Conservation (phyloP, 2,888 invertebrate genomes). For the Eupithecia subumbrata region DNA sequence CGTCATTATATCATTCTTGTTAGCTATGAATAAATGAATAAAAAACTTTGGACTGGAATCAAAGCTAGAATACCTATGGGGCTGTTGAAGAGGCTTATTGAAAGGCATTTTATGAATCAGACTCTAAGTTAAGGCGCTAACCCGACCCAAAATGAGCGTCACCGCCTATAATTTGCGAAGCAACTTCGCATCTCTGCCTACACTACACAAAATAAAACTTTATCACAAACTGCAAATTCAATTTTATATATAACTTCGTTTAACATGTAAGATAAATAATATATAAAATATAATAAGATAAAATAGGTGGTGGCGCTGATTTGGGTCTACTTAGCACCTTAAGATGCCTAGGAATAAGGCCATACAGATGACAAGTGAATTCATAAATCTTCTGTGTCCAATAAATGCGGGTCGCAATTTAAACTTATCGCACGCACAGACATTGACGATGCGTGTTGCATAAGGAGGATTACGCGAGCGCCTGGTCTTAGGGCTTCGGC, state of each 20-base stretch:
- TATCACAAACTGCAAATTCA: no score
- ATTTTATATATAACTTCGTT: no score
- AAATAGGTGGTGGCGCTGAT: no score
- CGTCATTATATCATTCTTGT: not conserved
- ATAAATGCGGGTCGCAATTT: conserved; percentile 71
- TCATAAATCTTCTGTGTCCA: conserved; percentile 8
- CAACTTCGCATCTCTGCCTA: no score
- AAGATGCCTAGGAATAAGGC: not conserved
- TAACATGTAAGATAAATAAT: no score
- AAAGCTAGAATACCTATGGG: not conserved
- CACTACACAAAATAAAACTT: no score
- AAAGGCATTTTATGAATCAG: not conserved
- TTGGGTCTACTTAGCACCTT: not conserved
- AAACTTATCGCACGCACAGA: conserved; percentile 58
- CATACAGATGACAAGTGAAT: not conserved
- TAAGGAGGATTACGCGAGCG: conserved; percentile 62
- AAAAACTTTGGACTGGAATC: no score
- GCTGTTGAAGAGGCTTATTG: not conserved
- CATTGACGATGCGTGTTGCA: conserved; percentile 64
- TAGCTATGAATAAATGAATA: not conserved
- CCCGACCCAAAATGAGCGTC: no score
- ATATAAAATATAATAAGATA: no score
- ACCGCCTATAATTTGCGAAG: no score
- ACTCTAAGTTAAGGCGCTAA: not conserved
- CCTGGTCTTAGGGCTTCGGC: conserved; percentile 25